A percentile compares a stretch with the other conserved stretches of the same genome.
phyloP scores from a whole-genome alignment of 2,113 vertebrate species.

The Aspidoscelis tigris region DNA sequence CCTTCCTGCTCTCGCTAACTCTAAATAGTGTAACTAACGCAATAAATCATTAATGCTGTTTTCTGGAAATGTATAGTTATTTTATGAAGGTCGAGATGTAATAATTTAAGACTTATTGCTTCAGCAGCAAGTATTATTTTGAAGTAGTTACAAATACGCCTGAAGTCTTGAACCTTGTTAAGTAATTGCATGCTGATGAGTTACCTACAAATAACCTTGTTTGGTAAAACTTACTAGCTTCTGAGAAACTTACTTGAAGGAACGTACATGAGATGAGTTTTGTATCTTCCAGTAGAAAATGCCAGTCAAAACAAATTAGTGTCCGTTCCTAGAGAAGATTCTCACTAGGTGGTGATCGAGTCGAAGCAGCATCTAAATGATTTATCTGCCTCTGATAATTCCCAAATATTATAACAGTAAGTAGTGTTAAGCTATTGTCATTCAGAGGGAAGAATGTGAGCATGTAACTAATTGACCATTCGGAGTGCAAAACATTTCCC shows the following conservation, averaged over 20 bases:
- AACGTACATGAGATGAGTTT: background rate
- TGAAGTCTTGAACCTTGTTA: background rate
- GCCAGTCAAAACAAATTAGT: background rate
- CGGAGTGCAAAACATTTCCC: background rate
- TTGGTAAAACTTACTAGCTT: background rate
- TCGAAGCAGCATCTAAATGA: background rate
- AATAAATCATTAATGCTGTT: slow-evolving; percentile 66
- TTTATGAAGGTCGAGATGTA: slow-evolving; percentile 40
- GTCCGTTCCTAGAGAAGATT: background rate
- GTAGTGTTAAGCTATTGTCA: background rate
- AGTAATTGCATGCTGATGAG: slow-evolving; percentile 10
- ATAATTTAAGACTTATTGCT: slow-evolving; percentile 17
- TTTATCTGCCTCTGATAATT: background rate
- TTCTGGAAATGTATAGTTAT: slow-evolving; percentile 59
- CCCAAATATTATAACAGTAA: background rate
- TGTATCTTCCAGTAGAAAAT: background rate
- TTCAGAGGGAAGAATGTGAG: background rate
- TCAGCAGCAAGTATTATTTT: background rate
- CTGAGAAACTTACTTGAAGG: background rate
- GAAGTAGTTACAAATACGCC: slow-evolving; percentile 11
- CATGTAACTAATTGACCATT: background rate
- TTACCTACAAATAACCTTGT: background rate
- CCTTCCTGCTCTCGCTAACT: slow-evolving; percentile 57
- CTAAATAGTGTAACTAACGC: slow-evolving; percentile 64
- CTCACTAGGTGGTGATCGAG: background rate